Percentiles rank a stretch among this genome's conserved stretches.
phyloP scores from a whole-genome alignment of 2,113 vertebrate genomes.

The Podarcis cretensis region DNA sequence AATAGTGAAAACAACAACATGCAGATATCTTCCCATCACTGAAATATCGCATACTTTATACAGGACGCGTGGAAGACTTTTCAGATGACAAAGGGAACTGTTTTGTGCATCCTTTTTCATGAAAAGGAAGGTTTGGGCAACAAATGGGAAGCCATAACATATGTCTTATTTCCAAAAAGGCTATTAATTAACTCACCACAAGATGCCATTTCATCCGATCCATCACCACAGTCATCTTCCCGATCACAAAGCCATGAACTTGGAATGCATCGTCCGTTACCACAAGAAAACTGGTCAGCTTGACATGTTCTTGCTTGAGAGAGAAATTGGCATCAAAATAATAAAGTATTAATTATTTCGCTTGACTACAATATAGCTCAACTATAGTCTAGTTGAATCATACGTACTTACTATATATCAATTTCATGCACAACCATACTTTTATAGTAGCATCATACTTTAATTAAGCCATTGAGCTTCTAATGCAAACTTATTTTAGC shows the following conservation, averaged over 20 bases:
- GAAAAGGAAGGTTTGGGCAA: neutral
- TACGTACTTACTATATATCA: neutral
- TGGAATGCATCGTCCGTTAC: constrained; percentile 92
- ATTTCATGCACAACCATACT: too few species aligned
- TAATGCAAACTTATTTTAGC: constrained; percentile 1
- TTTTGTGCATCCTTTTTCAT: neutral
- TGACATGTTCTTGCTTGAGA: constrained; percentile 89
- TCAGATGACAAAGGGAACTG: neutral
- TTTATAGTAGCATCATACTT: neutral
- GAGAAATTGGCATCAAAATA: constrained; percentile 51
- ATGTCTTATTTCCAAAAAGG: neutral
- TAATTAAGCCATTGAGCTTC: neutral
- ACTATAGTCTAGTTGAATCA: too few species aligned
- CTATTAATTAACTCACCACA: constrained; percentile 85
- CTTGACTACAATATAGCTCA: too few species aligned
- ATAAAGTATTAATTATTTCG: too few species aligned
- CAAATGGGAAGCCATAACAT: too few species aligned
- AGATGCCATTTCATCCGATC: constrained; percentile 86
- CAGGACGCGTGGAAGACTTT: neutral
- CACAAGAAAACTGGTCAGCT: constrained; percentile 90
- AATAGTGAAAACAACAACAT: too few species aligned
- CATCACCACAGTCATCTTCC: constrained; percentile 94
- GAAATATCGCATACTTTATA: neutral
- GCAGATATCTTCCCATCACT: too few species aligned
- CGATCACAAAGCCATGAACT: constrained; percentile 90